These are phyloP conservation scores for Glaucopsyche alexis DNA, from an alignment of 2,888 invertebrate genomes.

Conservation along the genomic window DNA sequence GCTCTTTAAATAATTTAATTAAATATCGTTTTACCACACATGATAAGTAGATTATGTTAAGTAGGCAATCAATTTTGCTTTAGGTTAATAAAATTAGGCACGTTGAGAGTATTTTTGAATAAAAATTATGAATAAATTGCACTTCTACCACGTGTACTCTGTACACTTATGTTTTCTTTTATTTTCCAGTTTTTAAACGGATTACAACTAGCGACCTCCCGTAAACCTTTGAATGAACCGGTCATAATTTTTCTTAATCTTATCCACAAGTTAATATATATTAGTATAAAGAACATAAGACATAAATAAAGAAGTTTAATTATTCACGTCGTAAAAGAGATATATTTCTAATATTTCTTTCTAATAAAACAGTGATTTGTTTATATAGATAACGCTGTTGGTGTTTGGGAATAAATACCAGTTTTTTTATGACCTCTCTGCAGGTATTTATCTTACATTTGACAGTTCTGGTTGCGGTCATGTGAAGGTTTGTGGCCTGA, in stretches of 20 bases:
- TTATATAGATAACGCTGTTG: conserved; percentile 16
- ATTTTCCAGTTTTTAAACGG: too few species aligned
- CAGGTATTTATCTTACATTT: neutral
- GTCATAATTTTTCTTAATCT: neutral
- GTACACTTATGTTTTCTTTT: too few species aligned
- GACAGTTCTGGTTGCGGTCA: conserved; percentile 1
- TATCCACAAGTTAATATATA: conserved; percentile 3
- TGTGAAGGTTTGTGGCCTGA: neutral
- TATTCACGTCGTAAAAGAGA: conserved; percentile 7
- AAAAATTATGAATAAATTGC: too few species aligned
- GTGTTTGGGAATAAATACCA: conserved; percentile 13
- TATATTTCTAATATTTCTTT: neutral
- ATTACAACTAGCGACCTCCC: too few species aligned
- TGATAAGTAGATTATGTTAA: too few species aligned
- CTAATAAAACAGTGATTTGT: conserved; percentile 20
- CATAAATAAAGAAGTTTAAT: conserved; percentile 10
- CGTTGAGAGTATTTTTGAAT: too few species aligned
- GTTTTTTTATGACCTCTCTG: conserved; percentile 7
- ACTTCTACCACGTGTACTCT: too few species aligned
- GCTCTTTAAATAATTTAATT: too few species aligned
- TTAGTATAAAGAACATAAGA: conserved; percentile 8
- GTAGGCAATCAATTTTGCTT: too few species aligned
- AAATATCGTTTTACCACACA: too few species aligned
- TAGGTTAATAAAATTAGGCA: too few species aligned
- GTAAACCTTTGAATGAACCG: neutral